Base-by-base conservation (phyloP, 64 coral and sea anemone genomes). In the Pocillopora damicornis region DNA sequence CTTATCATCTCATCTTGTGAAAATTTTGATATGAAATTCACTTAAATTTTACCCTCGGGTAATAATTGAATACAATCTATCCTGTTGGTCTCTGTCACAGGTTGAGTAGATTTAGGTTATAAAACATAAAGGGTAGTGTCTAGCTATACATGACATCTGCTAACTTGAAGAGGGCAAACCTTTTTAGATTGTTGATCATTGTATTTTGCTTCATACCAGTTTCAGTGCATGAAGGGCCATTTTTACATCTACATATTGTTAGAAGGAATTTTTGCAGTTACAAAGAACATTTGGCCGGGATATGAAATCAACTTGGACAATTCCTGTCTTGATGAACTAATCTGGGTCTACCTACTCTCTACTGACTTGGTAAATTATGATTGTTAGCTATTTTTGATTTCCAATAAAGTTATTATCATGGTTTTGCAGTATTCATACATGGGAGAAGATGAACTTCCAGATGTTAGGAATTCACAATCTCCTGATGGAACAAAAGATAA, bases 361-460 rank as follows among this genome's bases (percentile, higher is more conserved):
- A 51, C 42, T 51, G 42, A 51, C 42, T 51, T 2, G 42, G 42
- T 51, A 51, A 2, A 51, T 51, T 51, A 7, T 51, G 42, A 51
- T 51, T 51, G 42, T 51, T 51, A 4, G 42, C 3, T 51, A 51
- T 51, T 51, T 51, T 51, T 51, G 30, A 30, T 30, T 30, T 30
- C 30, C 30, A 30, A 30, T 30, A 30, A 30, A 30, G 30, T 30
- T 30, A 30, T 30, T 30, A 30, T 51, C 42, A 51, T 51, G 42
- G 42, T 7, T 51, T 72, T 1, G 58, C 57, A 85, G 81, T 85
- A 58, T 14, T 26, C 81, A 71, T 72, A 85, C 22, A 25, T 85
- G 58, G 81, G 81, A 68, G 64, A 85, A 15, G 81, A 85, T 85
- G 81, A 85, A 85, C 30, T 85, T 37, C 65, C 17, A 72, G 81